phyloP scores from a whole-genome alignment of 2,888 invertebrate genomes.

The Plemyria rubiginata region DNA sequence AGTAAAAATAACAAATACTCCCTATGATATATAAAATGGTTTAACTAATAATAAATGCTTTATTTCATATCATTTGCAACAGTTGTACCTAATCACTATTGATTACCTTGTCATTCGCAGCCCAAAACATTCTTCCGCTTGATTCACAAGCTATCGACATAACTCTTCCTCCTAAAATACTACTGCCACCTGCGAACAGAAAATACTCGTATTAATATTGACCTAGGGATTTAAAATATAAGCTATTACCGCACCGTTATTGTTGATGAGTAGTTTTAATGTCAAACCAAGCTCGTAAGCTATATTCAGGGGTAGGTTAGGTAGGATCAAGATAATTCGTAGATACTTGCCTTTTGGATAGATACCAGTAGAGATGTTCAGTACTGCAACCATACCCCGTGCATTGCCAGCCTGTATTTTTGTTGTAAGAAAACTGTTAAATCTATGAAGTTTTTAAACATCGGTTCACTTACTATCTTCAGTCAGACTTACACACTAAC shows the following conservation, averaged over 20 bases:
- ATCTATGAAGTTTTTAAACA: neutral
- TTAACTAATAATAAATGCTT: too few relatives aligned
- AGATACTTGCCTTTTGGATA: constrained; percentile 85
- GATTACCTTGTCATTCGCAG: constrained; percentile 90
- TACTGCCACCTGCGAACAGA: constrained; percentile 71
- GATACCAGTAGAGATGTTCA: constrained; percentile 94
- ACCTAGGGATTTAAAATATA: too few relatives aligned
- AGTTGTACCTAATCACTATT: too few relatives aligned
- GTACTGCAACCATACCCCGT: constrained; percentile 89
- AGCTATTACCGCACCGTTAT: too few relatives aligned
- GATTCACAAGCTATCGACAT: constrained; percentile 91
- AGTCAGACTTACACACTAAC: too few relatives aligned
- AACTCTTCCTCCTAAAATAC: constrained; percentile 86
- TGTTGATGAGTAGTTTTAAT: too few relatives aligned
- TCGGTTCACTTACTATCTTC: too few relatives aligned
- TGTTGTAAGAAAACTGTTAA: constrained; percentile 27
- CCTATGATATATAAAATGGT: too few relatives aligned
- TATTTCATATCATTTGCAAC: too few relatives aligned
- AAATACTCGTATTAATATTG: neutral
- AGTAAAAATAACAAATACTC: too few relatives aligned
- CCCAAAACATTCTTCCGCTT: constrained; percentile 92
- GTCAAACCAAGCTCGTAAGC: too few relatives aligned
- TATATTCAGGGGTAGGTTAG: too few relatives aligned
- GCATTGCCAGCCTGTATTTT: constrained; percentile 87
- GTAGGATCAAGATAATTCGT: neutral